Evolutionary conservation across 2,888 invertebrate species (phyloP).

Genomic region (Leptinotarsa rubiginosa): DNA sequence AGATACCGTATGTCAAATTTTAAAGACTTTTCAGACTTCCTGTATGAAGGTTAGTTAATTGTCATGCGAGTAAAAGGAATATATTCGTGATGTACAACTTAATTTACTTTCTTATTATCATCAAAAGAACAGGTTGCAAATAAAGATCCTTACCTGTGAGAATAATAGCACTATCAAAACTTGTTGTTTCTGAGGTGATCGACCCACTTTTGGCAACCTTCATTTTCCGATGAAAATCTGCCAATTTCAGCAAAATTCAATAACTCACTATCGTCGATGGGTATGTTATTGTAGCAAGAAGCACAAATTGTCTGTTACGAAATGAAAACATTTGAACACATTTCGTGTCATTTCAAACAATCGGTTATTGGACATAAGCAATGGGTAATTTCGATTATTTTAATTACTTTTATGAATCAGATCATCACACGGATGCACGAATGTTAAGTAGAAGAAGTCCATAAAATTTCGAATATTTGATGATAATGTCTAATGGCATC

Average conservation of each 20-base stretch:
- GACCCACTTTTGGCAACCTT: slow-evolving; percentile 26
- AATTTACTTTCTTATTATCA: too few relatives aligned
- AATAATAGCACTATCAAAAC: slow-evolving; percentile 32
- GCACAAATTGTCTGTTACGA: slow-evolving; percentile 21
- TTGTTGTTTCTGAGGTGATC: slow-evolving; percentile 22
- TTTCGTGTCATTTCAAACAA: slow-evolving; percentile 18
- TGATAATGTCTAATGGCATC: too few relatives aligned
- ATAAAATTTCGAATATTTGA: too few relatives aligned
- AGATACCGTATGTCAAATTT: too few relatives aligned
- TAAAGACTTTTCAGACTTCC: too few relatives aligned
- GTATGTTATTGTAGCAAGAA: slow-evolving; percentile 4
- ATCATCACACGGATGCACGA: slow-evolving; percentile 10
- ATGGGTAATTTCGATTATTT: slow-evolving; percentile 10
- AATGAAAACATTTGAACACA: slow-evolving; percentile 24
- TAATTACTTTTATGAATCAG: slow-evolving; percentile 17
- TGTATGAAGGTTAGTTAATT: too few relatives aligned
- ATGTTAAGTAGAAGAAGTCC: too few relatives aligned
- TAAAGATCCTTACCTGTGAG: slow-evolving; percentile 32
- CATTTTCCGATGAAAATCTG: slow-evolving; percentile 19
- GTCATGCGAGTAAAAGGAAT: too few relatives aligned
- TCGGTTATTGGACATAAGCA: slow-evolving; percentile 11
- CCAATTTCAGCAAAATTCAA: slow-evolving; percentile 6
- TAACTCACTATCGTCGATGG: neutral
- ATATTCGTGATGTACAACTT: too few relatives aligned
- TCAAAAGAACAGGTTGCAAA: neutral